phyloP scores from a whole-genome alignment of 2,113 vertebrate species.

The Macrotis lagotis region DNA sequence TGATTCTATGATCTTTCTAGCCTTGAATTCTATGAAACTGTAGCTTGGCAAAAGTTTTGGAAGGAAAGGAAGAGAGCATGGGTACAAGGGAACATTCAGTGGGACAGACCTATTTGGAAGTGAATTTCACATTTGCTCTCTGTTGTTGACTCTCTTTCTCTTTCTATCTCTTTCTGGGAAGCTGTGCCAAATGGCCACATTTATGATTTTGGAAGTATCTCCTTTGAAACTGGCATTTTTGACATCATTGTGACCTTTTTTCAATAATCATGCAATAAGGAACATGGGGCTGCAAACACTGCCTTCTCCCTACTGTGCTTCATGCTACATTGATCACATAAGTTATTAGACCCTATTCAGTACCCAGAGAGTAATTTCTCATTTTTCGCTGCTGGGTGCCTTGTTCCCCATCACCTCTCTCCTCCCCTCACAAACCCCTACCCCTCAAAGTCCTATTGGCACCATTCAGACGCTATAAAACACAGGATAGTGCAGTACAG shows the following conservation, averaged over 20 bases:
- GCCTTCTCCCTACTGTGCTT: conserved; percentile 45
- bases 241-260: conserved; percentile 50
- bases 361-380: conserved; percentile 70
- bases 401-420: conserved; percentile 28
- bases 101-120: neutral
- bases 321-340: conserved; percentile 71
- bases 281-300: conserved; percentile 55
- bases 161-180: conserved; percentile 25
- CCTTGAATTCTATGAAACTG: neutral
- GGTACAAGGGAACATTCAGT: neutral
- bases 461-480: conserved; percentile 73
- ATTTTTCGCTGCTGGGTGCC: conserved; percentile 67
- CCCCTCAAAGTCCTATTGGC: conserved; percentile 45
- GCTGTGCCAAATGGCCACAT: conserved; percentile 44
- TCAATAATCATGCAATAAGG: conserved; percentile 66
- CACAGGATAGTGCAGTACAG: conserved; percentile 77
- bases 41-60: neutral
- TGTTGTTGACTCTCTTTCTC: neutral
- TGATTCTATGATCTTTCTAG: neutral
- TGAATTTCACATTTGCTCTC: neutral
- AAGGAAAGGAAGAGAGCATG: neutral
- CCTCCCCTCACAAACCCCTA: neutral
- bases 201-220: conserved; percentile 54
- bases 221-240: conserved; percentile 59
- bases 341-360: conserved; percentile 65